A percentile compares a stretch with the other conserved stretches of the same genome.
These are phyloP conservation scores for Charanyca ferruginea DNA, from an alignment of 2,888 invertebrate species.

Conservation along the genomic window DNA sequence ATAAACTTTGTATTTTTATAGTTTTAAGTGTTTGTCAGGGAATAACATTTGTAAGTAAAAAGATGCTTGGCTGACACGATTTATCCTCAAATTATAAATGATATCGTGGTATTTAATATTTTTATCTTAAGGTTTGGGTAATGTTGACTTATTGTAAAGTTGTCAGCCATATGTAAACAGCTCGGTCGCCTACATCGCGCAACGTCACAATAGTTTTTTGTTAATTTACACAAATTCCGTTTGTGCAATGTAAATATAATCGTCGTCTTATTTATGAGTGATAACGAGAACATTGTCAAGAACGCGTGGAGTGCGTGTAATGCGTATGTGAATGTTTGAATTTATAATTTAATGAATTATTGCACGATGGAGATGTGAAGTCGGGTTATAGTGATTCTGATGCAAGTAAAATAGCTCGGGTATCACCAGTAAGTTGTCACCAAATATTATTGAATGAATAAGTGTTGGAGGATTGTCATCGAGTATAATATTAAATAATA, in stretches of 20 bases:
- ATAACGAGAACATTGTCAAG: slow-evolving; percentile 59
- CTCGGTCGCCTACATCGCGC: slow-evolving; percentile 46
- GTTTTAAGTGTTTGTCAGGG: slow-evolving; percentile 50
- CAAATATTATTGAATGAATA: slow-evolving; percentile 82
- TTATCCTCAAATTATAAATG: slow-evolving; percentile 23
- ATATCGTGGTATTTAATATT: slow-evolving; percentile 32
- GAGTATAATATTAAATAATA: slow-evolving; percentile 74
- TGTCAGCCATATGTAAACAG: slow-evolving; percentile 33
- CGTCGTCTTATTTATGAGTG: slow-evolving; percentile 70
- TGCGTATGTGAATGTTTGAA: slow-evolving; percentile 58
- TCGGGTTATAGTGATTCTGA: slow-evolving; percentile 50
- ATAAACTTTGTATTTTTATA: slow-evolving; percentile 58
- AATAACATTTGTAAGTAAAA: slow-evolving; percentile 30
- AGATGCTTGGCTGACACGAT: slow-evolving; percentile 15
- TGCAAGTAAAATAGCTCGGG: slow-evolving; percentile 29
- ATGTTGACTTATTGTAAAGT: slow-evolving; percentile 37
- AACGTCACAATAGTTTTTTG: slow-evolving; percentile 52
- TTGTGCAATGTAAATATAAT: slow-evolving; percentile 82
- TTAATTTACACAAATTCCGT: slow-evolving; percentile 68
- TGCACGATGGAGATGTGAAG: slow-evolving; percentile 43
- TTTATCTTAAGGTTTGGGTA: slow-evolving; percentile 41
- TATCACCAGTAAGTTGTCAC: slow-evolving; percentile 72
- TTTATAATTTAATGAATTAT: slow-evolving; percentile 56
- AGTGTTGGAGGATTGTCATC: slow-evolving; percentile 78
- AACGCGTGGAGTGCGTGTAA: slow-evolving; percentile 56